A percentile compares a stretch with the other conserved stretches of the same genome.
phyloP scores from a whole-genome alignment of 2,113 vertebrate species.

The Vicugna pacos region DNA sequence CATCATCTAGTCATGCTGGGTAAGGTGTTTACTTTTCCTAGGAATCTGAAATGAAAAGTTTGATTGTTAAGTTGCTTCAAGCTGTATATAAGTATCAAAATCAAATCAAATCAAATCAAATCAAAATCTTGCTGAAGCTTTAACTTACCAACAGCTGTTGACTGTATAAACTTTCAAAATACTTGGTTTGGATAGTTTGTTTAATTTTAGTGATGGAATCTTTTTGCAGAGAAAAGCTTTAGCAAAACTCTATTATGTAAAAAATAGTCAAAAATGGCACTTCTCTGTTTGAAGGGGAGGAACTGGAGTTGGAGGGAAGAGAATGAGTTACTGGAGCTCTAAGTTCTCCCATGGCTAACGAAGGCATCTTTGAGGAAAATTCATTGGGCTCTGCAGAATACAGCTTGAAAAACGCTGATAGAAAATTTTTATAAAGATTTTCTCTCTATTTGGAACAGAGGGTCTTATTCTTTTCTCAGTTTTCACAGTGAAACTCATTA shows the following conservation, averaged over 20 bases:
- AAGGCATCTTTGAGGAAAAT: conserved; percentile 25
- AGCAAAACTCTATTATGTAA: conserved; percentile 18
- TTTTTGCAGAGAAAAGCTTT: conserved; percentile 44
- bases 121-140: conserved; percentile 11
- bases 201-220: conserved; percentile 41
- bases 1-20: conserved; percentile 96
- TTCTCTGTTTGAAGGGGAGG: not conserved
- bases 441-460: conserved; percentile 33
- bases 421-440: conserved; percentile 32
- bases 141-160: not conserved
- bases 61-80: conserved; percentile 58
- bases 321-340: not conserved
- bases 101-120: conserved; percentile 45
- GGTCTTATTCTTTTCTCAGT: not conserved
- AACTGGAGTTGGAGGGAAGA: not conserved
- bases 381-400: not conserved
- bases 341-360: not conserved
- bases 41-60: conserved; percentile 48
- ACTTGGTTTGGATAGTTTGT: not conserved
- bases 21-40: conserved; percentile 84
- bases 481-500: not conserved
- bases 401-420: not conserved
- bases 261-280: not conserved
- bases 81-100: conserved; percentile 28
- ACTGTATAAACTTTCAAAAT: conserved; percentile 58